A percentile compares a stretch with the other conserved stretches of the same genome.
phyloP scores from a whole-genome alignment of 2,888 invertebrate genomes.

The Pteria penguin region DNA sequence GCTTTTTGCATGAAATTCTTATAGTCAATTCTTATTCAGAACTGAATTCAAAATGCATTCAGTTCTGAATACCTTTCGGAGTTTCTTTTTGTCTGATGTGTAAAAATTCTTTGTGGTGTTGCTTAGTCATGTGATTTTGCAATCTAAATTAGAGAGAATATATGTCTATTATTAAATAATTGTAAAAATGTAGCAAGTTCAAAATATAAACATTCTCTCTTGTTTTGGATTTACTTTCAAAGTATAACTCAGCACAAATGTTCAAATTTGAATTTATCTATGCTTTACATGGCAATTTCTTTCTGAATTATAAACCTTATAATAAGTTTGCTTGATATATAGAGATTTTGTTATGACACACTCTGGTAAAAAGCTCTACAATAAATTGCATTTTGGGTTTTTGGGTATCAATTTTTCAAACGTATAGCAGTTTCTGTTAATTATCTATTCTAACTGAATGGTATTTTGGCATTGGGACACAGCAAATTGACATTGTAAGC shows the following conservation, averaged over 20 bases:
- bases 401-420: constrained; percentile 22
- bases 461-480: constrained; percentile 11
- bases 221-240: background rate
- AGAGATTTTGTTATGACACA: constrained; percentile 24
- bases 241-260: background rate
- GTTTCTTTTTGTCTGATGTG: background rate
- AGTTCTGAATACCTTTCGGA: background rate
- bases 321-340: constrained; percentile 28
- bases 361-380: constrained; percentile 25
- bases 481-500: background rate
- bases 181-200: constrained; percentile 1
- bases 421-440: constrained; percentile 18
- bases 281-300: constrained; percentile 3
- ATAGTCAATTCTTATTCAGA: background rate
- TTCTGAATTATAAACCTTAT: background rate
- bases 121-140: constrained; percentile 74
- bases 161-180: constrained; percentile 4
- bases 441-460: background rate
- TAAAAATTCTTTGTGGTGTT: background rate
- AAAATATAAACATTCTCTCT: constrained; percentile 13
- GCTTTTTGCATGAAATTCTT: background rate
- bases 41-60: background rate
- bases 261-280: constrained; percentile 4
- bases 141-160: constrained; percentile 45
- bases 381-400: constrained; percentile 40